Percentiles rank a stretch among this genome's conserved stretches.
Conservation (phyloP, 2,888 invertebrate species). For the Tetranychus piercei region DNA sequence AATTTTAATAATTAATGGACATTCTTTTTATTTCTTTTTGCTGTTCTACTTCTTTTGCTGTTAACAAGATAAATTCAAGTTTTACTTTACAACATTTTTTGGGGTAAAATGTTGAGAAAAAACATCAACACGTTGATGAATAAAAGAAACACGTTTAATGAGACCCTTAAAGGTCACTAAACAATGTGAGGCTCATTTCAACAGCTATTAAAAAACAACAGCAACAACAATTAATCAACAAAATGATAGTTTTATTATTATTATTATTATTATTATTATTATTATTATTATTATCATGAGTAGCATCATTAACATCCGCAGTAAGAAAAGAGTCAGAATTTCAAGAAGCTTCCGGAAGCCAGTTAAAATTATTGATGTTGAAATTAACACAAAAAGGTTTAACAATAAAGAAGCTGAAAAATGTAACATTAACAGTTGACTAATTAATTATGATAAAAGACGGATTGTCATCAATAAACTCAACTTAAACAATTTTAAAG, state of each 20-base stretch:
- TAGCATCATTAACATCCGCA: too few relatives aligned
- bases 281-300: background rate
- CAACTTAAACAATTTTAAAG: too few relatives aligned
- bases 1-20: background rate
- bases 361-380: too few relatives aligned
- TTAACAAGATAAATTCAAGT: background rate
- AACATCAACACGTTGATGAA: background rate
- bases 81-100: background rate
- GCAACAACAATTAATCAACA: background rate
- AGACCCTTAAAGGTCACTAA: background rate
- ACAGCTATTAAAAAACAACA: background rate
- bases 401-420: too few relatives aligned
- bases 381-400: too few relatives aligned
- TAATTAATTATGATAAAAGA: too few relatives aligned
- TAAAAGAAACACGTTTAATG: background rate
- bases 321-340: too few relatives aligned
- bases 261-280: background rate
- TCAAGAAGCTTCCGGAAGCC: too few relatives aligned
- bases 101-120: background rate
- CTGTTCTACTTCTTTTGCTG: background rate
- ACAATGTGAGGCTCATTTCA: background rate
- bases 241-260: slow-evolving; percentile 1
- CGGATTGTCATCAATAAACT: too few relatives aligned
- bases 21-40: too few relatives aligned
- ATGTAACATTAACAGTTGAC: too few relatives aligned